Conservation (phyloP, 2,888 invertebrate genomes). For the Nemoura dubitans region DNA sequence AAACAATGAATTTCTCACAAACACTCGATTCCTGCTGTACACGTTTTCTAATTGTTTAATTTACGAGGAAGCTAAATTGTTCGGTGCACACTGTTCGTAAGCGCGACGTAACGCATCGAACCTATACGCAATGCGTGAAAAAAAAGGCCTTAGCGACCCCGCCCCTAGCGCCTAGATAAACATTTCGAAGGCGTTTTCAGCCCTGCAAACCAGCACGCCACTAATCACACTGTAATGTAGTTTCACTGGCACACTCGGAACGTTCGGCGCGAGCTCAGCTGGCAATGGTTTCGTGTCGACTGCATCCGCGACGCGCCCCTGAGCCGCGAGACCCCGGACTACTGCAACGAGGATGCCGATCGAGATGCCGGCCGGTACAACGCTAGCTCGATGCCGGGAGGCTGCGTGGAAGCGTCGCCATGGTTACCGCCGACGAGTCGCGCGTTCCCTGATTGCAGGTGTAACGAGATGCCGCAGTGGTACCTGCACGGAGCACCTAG, state of each 20-base stretch:
- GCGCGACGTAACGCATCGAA: not conserved
- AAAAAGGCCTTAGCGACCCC: not conserved
- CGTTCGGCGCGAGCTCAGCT: not conserved
- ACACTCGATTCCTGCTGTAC: not conserved
- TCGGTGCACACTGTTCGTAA: not conserved
- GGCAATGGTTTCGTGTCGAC: not conserved
- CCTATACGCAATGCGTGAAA: slow-evolving; percentile 12
- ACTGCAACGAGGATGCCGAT: not conserved
- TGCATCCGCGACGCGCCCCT: slow-evolving; percentile 12
- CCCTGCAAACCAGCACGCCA: not conserved
- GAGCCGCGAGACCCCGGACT: slow-evolving; percentile 8
- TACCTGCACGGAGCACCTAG: not conserved
- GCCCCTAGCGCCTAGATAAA: not conserved
- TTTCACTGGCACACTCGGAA: slow-evolving; percentile 14
- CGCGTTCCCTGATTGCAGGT: not conserved
- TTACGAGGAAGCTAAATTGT: not conserved
- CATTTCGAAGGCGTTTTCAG: not conserved
- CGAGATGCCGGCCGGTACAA: not conserved
- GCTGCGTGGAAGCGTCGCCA: slow-evolving; percentile 18
- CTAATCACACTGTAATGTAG: not conserved
- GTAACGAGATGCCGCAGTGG: not conserved
- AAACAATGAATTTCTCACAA: slow-evolving; percentile 12
- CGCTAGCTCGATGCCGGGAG: not conserved
- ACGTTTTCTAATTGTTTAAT: not conserved
- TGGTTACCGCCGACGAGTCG: slow-evolving; percentile 8